A percentile compares a stretch with the other conserved stretches of the same genome.
These are phyloP conservation scores for Rutilus rutilus DNA, from an alignment of 2,113 vertebrate genomes.

Conservation along the genomic window DNA sequence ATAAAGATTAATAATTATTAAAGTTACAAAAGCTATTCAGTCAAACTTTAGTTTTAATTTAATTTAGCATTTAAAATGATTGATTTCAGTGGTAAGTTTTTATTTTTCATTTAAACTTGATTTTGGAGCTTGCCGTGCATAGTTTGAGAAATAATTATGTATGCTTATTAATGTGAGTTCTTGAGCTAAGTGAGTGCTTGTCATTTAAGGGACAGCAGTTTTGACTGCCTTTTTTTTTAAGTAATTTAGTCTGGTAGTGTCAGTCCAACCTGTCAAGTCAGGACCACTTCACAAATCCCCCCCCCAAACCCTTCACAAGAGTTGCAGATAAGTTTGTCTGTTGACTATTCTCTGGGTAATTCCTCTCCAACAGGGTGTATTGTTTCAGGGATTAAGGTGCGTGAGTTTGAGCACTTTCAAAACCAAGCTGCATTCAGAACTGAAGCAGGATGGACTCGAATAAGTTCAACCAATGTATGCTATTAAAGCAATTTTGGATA, in stretches of 20 bases:
- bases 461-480: neutral
- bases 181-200: neutral
- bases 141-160: neutral
- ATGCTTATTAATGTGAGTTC: neutral
- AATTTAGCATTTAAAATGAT: too few species aligned
- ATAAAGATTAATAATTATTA: too few species aligned
- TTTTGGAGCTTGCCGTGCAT: neutral
- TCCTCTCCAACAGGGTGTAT: constrained; percentile 12
- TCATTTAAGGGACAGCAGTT: neutral
- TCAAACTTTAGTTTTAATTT: neutral
- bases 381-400: constrained; percentile 15
- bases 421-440: constrained; percentile 12
- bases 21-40: too few species aligned
- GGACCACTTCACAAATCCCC: constrained; percentile 4
- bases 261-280: constrained; percentile 4
- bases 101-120: neutral
- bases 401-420: neutral
- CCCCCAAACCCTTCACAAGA: constrained; percentile 18
- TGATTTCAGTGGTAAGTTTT: neutral
- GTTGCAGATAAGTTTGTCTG: neutral
- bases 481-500: neutral
- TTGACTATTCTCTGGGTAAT: constrained; percentile 14
- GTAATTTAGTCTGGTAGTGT: neutral
- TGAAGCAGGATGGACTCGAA: neutral
- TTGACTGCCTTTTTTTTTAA: neutral